Evolutionary conservation across 2,888 invertebrate species (phyloP), one percentile per base, ranked within the genome.

Genomic region (Lochmaea capreae): DNA sequence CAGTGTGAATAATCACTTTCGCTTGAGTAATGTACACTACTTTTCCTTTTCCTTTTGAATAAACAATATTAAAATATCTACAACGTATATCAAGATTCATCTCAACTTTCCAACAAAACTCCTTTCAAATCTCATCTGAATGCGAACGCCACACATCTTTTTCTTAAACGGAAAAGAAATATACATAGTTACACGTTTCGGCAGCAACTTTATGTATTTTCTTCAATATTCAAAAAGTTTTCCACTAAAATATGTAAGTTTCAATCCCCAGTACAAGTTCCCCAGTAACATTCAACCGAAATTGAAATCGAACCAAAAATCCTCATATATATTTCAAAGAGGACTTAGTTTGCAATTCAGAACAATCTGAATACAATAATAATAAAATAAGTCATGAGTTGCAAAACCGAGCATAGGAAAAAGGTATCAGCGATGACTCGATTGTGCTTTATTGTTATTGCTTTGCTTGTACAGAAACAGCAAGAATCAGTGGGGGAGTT

Each of bases 321-420:
- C 70, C 71, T 65, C 71, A 46, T 71, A 71, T 71, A 71, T 71
- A 71, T 71, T 74, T 74, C 76, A 63, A 70, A 72, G 42, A 65
- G 67, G 71, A 75, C 75, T 77, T 67, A 76, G 70, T 71, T 73
- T 68, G 68, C 65, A 76, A 73, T 73, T 72, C 76, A 62, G 75
- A 71, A 65, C 72, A 59, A 73, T 65, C 75, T 67, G 77, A 79
- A 81, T 79, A 77, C 79, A 79, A 81, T 79, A 81, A 80, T 81
- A 80, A 81, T 81, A 81, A 81, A 80, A 78, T 80, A 80, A 79
- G 80, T 78, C 80, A 79, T 77, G 80, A 77, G 76, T 80, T 76
- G 77, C 57, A 65, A 58, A 65, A 71, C 66, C 76, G 43, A 63
- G 61, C 61, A 39, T 42, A 33, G 76, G 74, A 65, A 72, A 70